Percentiles rank a stretch among this genome's conserved stretches.
Conservation (phyloP, 2,888 invertebrate species). For the Tanytarsus gracilentus region DNA sequence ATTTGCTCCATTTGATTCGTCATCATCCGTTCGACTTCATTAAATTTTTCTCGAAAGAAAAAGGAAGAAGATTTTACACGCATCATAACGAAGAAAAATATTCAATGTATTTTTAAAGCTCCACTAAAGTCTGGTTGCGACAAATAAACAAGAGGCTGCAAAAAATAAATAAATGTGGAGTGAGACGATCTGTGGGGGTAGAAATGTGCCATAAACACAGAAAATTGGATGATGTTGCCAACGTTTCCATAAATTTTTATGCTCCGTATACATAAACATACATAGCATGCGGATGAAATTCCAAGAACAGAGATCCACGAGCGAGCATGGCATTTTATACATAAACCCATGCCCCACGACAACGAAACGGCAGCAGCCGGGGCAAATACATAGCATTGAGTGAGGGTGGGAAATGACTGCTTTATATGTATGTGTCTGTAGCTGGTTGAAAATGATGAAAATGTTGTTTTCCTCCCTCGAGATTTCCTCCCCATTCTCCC, state of each 20-base stretch:
- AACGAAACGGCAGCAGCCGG: no score
- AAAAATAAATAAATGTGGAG: background rate
- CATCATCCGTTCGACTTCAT: background rate
- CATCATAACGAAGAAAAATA: background rate
- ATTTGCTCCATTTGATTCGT: background rate
- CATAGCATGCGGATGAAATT: constrained; percentile 24
- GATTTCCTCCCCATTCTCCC: background rate
- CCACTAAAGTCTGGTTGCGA: constrained; percentile 20
- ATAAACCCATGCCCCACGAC: no score
- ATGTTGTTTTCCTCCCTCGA: constrained; percentile 18
- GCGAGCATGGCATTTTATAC: background rate
- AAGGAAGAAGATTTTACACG: constrained; percentile 2
- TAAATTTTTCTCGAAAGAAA: background rate
- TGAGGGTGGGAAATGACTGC: constrained; percentile 3
- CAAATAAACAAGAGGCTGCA: constrained; percentile 11
- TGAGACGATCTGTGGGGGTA: background rate
- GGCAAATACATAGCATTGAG: no score
- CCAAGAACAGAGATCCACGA: constrained; percentile 4
- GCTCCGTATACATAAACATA: background rate
- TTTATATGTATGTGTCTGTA: constrained; percentile 18
- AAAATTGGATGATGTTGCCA: constrained; percentile 28
- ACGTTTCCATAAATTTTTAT: constrained; percentile 26
- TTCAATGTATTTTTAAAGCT: constrained; percentile 18
- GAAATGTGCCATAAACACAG: constrained; percentile 29
- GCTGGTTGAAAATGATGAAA: constrained; percentile 21